phyloP scores from a whole-genome alignment of 2,113 vertebrate species.

The Coracopsis vasa region DNA sequence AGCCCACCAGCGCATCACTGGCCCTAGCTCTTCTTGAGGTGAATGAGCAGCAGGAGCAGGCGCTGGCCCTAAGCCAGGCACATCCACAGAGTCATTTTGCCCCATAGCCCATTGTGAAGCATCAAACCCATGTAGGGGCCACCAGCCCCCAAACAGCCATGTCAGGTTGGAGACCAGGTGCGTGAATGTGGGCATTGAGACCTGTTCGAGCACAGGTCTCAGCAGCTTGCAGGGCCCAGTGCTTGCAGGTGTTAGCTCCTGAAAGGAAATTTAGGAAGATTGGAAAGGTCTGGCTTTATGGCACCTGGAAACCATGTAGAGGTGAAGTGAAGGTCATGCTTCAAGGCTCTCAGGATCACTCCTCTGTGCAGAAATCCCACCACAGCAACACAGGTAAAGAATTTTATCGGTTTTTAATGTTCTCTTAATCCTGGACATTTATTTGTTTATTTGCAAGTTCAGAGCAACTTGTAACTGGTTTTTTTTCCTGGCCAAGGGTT shows the following conservation, averaged over 20 bases:
- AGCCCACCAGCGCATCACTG: background rate
- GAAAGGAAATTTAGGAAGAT: background rate
- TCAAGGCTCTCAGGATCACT: background rate
- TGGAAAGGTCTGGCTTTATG: background rate
- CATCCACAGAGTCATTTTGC: rapidly evolving
- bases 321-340: background rate
- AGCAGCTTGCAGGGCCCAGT: rapidly evolving
- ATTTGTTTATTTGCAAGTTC: background rate
- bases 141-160: rapidly evolving
- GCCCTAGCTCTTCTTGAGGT: background rate
- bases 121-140: rapidly evolving
- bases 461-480: background rate
- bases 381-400: background rate
- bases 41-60: background rate
- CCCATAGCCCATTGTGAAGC: background rate
- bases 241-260: background rate
- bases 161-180: rapidly evolving
- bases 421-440: background rate
- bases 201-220: background rate
- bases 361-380: background rate
- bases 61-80: rapidly evolving
- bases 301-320: background rate
- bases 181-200: background rate
- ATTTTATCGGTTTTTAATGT: background rate
- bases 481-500: background rate